phyloP scores from a whole-genome alignment of 2,888 invertebrate genomes.

The Scaptomyza polygonia region DNA sequence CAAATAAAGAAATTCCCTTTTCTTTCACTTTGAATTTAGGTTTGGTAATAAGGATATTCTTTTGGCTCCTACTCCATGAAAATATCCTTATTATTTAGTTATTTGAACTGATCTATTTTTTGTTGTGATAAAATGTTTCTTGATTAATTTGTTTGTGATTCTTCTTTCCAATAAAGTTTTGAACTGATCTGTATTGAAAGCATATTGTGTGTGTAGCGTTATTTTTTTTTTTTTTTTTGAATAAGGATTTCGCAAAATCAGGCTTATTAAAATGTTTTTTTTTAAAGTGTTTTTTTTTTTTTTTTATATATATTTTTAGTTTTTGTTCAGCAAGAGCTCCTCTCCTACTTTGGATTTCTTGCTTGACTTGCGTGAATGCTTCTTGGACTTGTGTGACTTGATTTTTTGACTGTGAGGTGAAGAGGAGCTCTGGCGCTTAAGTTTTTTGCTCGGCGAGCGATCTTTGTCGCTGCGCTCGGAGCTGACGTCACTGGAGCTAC shows the following conservation, averaged over 20 bases:
- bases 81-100: conserved; percentile 9
- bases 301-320: background rate
- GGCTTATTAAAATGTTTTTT: too few relatives aligned
- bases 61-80: conserved; percentile 3
- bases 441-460: conserved; percentile 63
- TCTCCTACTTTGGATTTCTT: conserved; percentile 56
- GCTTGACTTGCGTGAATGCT: conserved; percentile 64
- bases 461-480: conserved; percentile 48
- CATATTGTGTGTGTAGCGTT: background rate
- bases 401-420: conserved; percentile 19
- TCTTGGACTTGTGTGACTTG: conserved; percentile 69
- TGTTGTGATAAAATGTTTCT: too few relatives aligned
- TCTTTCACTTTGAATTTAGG: background rate
- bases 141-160: too few relatives aligned
- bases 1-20: background rate
- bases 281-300: conserved; percentile 1
- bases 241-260: conserved; percentile 29
- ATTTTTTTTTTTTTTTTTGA: background rate
- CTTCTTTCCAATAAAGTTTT: background rate
- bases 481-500: conserved; percentile 60
- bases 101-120: conserved; percentile 27
- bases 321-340: conserved; percentile 24
- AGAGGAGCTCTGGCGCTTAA: conserved; percentile 56
- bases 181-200: conserved; percentile 27
- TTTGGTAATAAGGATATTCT: background rate